Evolutionary conservation across 2,888 invertebrate genomes (phyloP).

Genomic region (Scaptodrosophila latifasciaeformis): DNA sequence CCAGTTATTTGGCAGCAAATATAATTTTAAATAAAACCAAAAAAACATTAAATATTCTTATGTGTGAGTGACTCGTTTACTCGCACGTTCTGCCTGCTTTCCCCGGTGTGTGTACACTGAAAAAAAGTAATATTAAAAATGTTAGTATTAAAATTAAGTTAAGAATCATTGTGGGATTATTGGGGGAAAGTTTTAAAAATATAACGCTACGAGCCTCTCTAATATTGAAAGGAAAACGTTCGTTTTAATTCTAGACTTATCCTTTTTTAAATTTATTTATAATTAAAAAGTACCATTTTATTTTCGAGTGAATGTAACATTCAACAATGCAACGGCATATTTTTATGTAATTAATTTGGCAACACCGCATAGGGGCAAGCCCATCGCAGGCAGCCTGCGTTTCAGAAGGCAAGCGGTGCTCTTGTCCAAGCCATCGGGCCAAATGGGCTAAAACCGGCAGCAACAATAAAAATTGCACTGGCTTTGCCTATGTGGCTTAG

Average conservation of each 20-base stretch:
- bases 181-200: no score
- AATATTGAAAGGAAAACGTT: no score
- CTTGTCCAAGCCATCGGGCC: neutral
- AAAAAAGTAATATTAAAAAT: constrained; percentile 25
- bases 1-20: neutral
- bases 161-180: no score
- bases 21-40: constrained; percentile 30
- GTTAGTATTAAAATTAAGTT: no score
- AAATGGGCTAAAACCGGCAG: neutral
- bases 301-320: no score
- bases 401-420: neutral
- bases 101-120: neutral
- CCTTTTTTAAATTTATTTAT: no score
- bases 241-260: no score
- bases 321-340: constrained; percentile 44
- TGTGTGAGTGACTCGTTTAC: neutral
- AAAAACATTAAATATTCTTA: neutral
- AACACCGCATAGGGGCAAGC: neutral
- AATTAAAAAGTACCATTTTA: no score
- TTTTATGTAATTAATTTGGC: constrained; percentile 55
- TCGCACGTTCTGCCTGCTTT: no score
- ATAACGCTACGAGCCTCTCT: no score
- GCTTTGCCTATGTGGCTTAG: no score
- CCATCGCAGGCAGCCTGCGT: no score
- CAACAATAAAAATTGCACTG: neutral